Percentiles rank a stretch among this genome's conserved stretches.
Conservation (phyloP, 2,797 vertebrate species). For the Onychomys arenicola region DNA sequence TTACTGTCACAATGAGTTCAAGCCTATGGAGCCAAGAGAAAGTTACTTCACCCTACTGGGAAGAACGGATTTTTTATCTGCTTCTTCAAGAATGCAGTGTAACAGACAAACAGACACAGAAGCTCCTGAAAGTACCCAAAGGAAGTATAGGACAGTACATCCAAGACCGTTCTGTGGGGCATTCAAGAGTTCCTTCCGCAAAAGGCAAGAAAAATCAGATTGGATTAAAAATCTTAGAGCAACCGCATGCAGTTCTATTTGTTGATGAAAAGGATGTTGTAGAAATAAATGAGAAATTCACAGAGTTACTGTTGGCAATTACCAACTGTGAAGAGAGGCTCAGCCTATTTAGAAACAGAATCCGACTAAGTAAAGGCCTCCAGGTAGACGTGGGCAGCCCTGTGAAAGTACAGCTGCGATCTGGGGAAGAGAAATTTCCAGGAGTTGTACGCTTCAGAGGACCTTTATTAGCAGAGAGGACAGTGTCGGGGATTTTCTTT, state of each 20-base stretch:
- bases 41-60: constrained; percentile 94
- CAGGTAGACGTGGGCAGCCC: constrained; percentile 96
- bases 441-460: constrained; percentile 98
- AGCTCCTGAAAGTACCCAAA: constrained; percentile 94
- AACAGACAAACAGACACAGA: constrained; percentile 96
- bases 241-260: constrained; percentile 94
- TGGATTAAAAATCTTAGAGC: constrained; percentile 96
- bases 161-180: constrained; percentile 95
- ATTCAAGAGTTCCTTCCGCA: constrained; percentile 92
- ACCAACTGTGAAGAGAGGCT: constrained; percentile 98
- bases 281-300: constrained; percentile 96
- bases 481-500: constrained; percentile 97
- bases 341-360: constrained; percentile 93
- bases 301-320: constrained; percentile 97
- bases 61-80: constrained; percentile 97
- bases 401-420: constrained; percentile 95
- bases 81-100: constrained; percentile 95
- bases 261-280: constrained; percentile 96
- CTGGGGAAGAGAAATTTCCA: constrained; percentile 95
- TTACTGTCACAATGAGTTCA: constrained; percentile 94
- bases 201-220: constrained; percentile 95
- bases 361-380: constrained; percentile 92
- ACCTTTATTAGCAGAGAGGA: constrained; percentile 94
- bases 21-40: constrained; percentile 98
- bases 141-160: constrained; percentile 97